Evolutionary conservation across 1,140 invertebrate species (phyloP), one percentile per base, ranked within the genome.

Genomic region (Platyura marginata): DNA sequence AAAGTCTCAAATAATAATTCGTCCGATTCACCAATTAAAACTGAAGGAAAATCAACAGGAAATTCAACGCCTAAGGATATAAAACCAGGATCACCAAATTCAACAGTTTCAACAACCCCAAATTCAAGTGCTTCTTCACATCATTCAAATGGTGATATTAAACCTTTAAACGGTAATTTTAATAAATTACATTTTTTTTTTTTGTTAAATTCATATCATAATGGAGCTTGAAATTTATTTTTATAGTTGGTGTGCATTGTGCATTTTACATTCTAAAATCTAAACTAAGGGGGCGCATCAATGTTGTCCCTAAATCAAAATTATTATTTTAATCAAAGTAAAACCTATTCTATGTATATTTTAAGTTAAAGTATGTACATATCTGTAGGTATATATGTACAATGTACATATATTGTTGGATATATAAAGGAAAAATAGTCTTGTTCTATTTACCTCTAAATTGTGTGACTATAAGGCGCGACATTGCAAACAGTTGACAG

Each of bases 1-100:
- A 85, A 84, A 50, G 70, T 70, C 1, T 52, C 64, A 2, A 62
- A 56, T 44, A 49, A 36, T 43, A 39, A 19, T 9, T 13, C 20
- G 11, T 22, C 38, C 9, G 38, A 40, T 23, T 50, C 46, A 33
- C 45, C 47, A n/a, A 42, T 40, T 34, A 37, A 37, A 40, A 15
- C 39, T 13, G 42, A 33, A 20, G 21, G 49, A 38, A 56, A 50
- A 40, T 53, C 57, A 21, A 60, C 59, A 15, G 43, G 44, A 15
- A 48, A 46, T 21, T 9, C 43, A 44, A 22, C 40, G 25, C 32
- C 41, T 32, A 63, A 64, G 46, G 62, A 62, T 41, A 50, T 62
- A 16, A 64, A 65, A 22, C 61, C 63, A 3, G 61, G 62, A 22
- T 64, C 62, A 36, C 63, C 62, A 6, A 52, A 57, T 45, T 62